phyloP scores from a whole-genome alignment of 1,140 invertebrate species.

The Magallana angulata region DNA sequence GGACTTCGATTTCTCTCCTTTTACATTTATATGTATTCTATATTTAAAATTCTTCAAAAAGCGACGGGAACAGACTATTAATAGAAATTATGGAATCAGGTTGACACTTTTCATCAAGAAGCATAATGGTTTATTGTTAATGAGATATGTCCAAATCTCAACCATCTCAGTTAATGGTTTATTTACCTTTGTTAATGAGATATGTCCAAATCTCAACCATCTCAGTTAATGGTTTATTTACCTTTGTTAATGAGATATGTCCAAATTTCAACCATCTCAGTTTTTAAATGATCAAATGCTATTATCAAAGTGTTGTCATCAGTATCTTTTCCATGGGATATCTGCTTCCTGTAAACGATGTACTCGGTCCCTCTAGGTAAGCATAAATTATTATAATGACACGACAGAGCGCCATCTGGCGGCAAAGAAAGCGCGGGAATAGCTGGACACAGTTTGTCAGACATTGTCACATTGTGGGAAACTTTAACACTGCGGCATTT shows the following conservation, averaged over 20 bases:
- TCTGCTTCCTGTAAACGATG: conserved; percentile 2
- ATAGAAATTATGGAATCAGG: too few species aligned
- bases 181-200: conserved; percentile 3
- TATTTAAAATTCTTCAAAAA: background rate
- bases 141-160: conserved; percentile 20
- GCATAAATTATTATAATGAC: conserved; percentile 15
- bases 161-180: background rate
- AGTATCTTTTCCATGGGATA: too few species aligned
- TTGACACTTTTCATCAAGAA: too few species aligned
- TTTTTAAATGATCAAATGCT: conserved; percentile 24
- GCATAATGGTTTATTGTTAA: background rate
- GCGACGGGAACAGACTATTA: too few species aligned
- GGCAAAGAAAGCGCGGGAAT: background rate
- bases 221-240: background rate
- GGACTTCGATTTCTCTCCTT: too few species aligned
- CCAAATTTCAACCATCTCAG: conserved; percentile 13
- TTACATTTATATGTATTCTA: too few species aligned
- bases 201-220: conserved; percentile 27
- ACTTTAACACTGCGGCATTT: background rate
- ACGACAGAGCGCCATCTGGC: background rate
- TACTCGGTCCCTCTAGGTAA: background rate
- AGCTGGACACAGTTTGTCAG: background rate
- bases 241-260: conserved; percentile 10
- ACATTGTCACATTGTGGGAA: background rate
- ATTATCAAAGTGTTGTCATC: background rate